Percentiles rank a stretch among this genome's conserved stretches.
These are phyloP conservation scores for Lipotes vexillifer DNA, from an alignment of 2,113 vertebrate genomes.

Conservation along the genomic window DNA sequence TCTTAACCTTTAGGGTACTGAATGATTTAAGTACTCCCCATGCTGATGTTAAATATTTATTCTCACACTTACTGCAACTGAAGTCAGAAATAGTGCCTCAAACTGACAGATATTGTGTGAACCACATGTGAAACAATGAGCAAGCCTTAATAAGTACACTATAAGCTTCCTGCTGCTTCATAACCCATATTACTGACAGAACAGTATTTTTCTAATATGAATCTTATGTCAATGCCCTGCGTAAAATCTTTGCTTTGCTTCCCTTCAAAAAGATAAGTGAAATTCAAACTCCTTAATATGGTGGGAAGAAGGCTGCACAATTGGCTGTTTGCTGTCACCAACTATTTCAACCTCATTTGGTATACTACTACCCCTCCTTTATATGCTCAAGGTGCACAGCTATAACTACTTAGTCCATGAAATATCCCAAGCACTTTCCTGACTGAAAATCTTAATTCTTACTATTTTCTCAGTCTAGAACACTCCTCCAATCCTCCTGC, in stretches of 20 bases:
- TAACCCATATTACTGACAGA: background rate
- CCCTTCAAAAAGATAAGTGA: background rate
- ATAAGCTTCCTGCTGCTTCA: background rate
- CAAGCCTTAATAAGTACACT: background rate
- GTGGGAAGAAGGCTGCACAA: background rate
- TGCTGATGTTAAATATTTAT: background rate
- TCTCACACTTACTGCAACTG: background rate
- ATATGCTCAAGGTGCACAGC: background rate
- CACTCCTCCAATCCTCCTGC: background rate
- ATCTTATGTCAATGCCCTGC: background rate
- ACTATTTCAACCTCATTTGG: background rate
- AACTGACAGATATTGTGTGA: background rate
- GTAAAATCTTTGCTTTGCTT: background rate
- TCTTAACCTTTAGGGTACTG: background rate
- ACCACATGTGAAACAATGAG: background rate
- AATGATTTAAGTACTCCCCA: background rate
- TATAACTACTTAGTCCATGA: background rate
- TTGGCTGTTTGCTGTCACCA: background rate
- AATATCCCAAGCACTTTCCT: background rate
- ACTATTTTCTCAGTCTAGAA: background rate
- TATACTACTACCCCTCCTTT: background rate
- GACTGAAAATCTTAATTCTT: background rate
- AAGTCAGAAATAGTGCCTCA: background rate
- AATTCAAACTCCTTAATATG: background rate
- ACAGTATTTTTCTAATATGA: background rate